These are phyloP conservation scores for Aurelia sp. DNA, from an alignment of 30 jellyfish, hydroid and myxozoan genomes.

Conservation along the genomic window DNA sequence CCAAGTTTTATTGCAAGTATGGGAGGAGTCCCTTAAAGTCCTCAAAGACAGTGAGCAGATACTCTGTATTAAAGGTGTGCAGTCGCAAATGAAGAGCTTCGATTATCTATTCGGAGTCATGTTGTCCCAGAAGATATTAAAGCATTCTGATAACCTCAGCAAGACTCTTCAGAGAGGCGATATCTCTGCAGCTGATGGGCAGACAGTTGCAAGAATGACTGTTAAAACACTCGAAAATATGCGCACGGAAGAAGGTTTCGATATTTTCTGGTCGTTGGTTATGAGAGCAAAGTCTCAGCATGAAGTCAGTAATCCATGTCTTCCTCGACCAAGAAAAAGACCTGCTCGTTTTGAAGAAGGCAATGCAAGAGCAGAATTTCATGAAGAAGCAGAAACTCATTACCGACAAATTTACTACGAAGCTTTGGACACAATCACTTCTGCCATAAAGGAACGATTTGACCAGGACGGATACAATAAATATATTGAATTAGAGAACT, in stretches of 20 bases:
- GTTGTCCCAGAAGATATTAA: constrained; percentile 30
- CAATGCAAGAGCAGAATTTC: neutral
- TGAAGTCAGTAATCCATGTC: neutral
- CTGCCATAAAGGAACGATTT: constrained; percentile 18
- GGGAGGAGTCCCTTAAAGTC: constrained; percentile 1
- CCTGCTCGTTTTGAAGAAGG: constrained; percentile 29
- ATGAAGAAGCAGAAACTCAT: neutral
- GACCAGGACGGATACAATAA: constrained; percentile 19
- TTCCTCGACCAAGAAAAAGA: constrained; percentile 21
- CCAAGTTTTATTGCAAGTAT: neutral
- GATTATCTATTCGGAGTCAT: constrained; percentile 25
- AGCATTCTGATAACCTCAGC: constrained; percentile 28
- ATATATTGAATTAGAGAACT: constrained; percentile 5
- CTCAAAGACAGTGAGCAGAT: constrained; percentile 14
- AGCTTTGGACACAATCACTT: constrained; percentile 4
- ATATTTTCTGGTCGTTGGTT: neutral
- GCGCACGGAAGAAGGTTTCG: neutral
- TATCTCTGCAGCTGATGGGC: constrained; percentile 41
- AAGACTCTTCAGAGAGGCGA: constrained; percentile 52
- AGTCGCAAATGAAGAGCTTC: constrained; percentile 18
- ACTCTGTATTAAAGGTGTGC: neutral
- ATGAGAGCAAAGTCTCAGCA: neutral
- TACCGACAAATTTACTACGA: constrained; percentile 8
- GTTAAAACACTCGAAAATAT: neutral
- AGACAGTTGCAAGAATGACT: constrained; percentile 22